Evolutionary conservation across 2,113 vertebrate genomes (phyloP), one percentile per base, ranked within the genome.

Genomic region (Caretta caretta): DNA sequence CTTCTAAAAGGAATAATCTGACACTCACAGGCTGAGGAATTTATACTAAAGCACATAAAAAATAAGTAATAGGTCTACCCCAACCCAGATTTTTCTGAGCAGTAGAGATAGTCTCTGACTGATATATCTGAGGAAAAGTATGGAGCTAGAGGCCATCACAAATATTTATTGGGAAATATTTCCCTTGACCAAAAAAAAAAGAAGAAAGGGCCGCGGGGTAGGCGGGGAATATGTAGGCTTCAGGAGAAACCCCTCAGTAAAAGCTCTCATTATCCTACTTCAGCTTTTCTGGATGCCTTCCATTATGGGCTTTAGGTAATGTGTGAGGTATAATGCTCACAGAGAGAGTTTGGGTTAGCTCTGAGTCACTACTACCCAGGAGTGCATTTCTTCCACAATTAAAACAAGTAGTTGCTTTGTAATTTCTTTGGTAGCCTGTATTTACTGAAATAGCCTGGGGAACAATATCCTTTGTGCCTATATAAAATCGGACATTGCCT

Each of bases 21-120:
- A 88, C 51, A 20, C 85, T 54, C 82, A 29, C 16, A 72, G 53
- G 6, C 69, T 76, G 57, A 90, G 85, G 57, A 88, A 86, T 88
- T 88, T 86, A 83, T 56, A 88, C 65, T 38, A 88, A 88, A 75
- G 38, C 88, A 86, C 51, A 89, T 83, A 42, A 51, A 51, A 92
- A 80, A 31, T 65, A 59, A 57, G 72, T 76, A 80, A 57, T 69
- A 80, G 35, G 6, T 89, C 92, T 94, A 53, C 8, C 35, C 17
- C 79, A 75, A 42, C 59, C 54, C 50, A 62, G 22, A 46, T 75
- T 88, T 86, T 83, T 88, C 48, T 56, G 49, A 35, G 35, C 16
- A 31, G 8, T 17, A 82, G 20, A 25, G 42, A 35, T 87, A 16
- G 25, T 72, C 54, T 57, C 0, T 0, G 51, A 83, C 86, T 57